These are phyloP conservation scores for Cygnus buccinator DNA, from an alignment of 2,113 vertebrate species.

Conservation along the genomic window DNA sequence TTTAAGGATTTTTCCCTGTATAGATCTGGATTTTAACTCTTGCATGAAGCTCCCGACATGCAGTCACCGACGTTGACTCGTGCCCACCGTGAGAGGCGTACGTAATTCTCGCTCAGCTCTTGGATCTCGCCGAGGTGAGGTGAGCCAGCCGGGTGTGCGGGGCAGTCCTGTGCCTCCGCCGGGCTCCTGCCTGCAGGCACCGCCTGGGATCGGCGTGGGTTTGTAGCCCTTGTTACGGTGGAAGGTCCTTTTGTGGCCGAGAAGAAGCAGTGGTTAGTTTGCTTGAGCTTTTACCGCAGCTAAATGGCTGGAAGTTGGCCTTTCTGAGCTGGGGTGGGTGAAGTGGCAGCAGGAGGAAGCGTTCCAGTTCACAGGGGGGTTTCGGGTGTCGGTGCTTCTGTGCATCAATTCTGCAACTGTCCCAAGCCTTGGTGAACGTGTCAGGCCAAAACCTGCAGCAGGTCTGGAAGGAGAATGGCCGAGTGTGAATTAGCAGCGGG, in stretches of 20 bases:
- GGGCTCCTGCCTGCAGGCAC: too few species aligned
- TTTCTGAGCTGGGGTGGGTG: neutral
- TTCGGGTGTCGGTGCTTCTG: neutral
- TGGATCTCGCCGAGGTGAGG: neutral
- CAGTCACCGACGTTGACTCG: neutral
- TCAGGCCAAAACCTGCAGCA: neutral
- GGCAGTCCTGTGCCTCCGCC: too few species aligned
- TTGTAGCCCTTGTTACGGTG: neutral
- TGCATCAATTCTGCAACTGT: neutral
- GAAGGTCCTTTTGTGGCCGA: neutral
- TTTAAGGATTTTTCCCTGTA: neutral
- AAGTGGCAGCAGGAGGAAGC: neutral
- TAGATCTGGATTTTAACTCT: neutral
- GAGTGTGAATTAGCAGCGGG: fast-evolving
- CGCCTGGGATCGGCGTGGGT: neutral
- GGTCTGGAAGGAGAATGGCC: neutral
- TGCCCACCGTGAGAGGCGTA: neutral
- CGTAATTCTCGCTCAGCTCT: neutral
- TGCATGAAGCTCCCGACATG: neutral
- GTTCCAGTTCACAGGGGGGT: neutral
- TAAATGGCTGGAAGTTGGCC: neutral
- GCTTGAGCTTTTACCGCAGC: neutral
- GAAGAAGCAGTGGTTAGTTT: neutral
- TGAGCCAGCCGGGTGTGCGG: too few species aligned
- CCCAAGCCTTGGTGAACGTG: neutral